Percentiles rank a stretch among this genome's conserved stretches.
These are phyloP conservation scores for Heloderma charlesbogerti DNA, from an alignment of 2,113 vertebrate species.

Conservation along the genomic window DNA sequence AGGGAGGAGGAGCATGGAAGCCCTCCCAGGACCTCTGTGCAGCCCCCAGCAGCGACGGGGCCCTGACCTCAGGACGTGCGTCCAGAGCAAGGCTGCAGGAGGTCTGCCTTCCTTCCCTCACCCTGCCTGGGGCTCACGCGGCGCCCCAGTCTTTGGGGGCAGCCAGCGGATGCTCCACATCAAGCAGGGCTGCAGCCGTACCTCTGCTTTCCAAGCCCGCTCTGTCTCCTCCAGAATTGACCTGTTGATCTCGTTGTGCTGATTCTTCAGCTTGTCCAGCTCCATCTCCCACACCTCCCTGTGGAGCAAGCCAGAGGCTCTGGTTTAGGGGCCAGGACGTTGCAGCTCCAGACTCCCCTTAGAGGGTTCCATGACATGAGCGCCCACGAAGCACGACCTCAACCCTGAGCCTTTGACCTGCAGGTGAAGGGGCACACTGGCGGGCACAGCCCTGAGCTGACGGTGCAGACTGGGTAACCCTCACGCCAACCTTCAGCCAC, in stretches of 20 bases:
- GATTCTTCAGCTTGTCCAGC: slow-evolving; percentile 81
- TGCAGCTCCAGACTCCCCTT: too few relatives aligned
- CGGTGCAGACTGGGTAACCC: background rate
- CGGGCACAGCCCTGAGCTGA: fast-evolving
- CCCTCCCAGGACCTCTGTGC: too few relatives aligned
- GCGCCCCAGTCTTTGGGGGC: fast-evolving
- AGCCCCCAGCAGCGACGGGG: too few relatives aligned
- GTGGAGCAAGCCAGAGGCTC: background rate
- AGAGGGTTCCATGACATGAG: too few relatives aligned
- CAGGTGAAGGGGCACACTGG: background rate
- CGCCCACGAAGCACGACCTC: background rate
- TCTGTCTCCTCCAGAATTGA: slow-evolving; percentile 81
- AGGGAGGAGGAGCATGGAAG: background rate
- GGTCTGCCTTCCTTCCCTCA: fast-evolving
- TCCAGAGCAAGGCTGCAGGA: too few relatives aligned
- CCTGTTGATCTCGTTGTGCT: slow-evolving; percentile 81
- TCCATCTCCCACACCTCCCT: slow-evolving; percentile 86
- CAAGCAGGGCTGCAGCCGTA: slow-evolving; percentile 39
- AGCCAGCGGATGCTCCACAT: background rate
- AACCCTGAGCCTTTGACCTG: background rate
- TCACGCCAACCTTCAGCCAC: background rate
- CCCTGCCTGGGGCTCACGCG: fast-evolving
- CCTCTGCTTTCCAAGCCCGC: slow-evolving; percentile 82
- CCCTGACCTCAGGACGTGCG: background rate
- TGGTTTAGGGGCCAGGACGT: fast-evolving